Conservation (phyloP, 2,888 invertebrate species). For the Lasioglossum vierecki region DNA sequence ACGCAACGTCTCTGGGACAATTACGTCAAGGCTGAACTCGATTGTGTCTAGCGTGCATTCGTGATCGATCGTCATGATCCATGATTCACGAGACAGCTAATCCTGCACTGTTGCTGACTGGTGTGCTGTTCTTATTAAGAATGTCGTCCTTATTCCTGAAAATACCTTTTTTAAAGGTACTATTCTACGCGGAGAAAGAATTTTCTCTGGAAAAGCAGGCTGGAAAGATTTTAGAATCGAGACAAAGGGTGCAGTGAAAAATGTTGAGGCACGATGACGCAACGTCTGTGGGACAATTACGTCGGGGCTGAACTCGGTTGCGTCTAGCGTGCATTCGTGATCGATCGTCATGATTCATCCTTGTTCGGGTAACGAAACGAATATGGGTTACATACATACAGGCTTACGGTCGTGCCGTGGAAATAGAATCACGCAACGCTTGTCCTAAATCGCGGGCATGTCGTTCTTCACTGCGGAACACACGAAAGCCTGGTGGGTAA, state of each 20-base stretch:
- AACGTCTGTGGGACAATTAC: background rate
- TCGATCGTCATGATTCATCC: constrained; percentile 65
- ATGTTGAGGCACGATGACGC: background rate
- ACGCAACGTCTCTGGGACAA: background rate
- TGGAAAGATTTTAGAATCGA: too few species aligned
- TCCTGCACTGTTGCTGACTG: too few species aligned
- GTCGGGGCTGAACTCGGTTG: constrained; percentile 7
- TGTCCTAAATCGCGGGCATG: constrained; percentile 59
- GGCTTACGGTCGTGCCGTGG: constrained; percentile 33
- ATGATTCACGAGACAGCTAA: too few species aligned
- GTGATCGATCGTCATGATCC: constrained; percentile 66
- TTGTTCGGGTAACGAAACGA: constrained; percentile 35
- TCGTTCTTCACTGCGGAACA: constrained; percentile 58
- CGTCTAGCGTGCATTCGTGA: constrained; percentile 52
- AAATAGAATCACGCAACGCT: constrained; percentile 69
- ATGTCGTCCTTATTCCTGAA: too few species aligned
- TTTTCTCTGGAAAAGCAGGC: too few species aligned
- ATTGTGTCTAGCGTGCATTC: constrained; percentile 44
- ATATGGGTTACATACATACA: constrained; percentile 61
- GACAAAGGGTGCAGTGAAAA: background rate
- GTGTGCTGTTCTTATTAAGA: too few species aligned
- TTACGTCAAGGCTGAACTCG: background rate
- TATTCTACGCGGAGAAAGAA: background rate
- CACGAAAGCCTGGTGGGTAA: constrained; percentile 50
- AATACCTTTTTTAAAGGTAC: background rate